Conservation (phyloP, 92 coral and sea anemone genomes). For the Meandrina meandrites region DNA sequence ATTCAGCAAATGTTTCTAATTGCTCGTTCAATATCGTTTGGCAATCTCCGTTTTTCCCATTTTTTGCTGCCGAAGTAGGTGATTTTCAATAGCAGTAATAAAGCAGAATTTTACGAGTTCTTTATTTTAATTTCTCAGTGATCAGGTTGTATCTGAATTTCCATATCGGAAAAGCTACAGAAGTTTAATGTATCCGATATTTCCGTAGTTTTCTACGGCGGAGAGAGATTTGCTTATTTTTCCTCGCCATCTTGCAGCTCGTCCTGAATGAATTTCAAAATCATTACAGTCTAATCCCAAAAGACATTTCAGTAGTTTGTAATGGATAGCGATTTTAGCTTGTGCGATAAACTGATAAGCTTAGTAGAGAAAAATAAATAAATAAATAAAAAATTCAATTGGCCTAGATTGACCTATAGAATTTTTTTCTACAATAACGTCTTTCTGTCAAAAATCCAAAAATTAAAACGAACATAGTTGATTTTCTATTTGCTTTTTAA, state of each 20-base stretch:
- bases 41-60: no score
- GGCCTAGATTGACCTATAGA: background rate
- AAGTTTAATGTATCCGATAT: background rate
- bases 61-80: no score
- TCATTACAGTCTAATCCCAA: background rate
- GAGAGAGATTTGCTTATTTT: background rate
- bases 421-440: background rate
- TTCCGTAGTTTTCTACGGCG: background rate
- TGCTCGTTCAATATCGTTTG: background rate
- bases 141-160: no score
- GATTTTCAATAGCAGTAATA: no score
- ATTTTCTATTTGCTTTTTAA: constrained; percentile 14
- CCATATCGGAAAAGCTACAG: background rate
- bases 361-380: background rate
- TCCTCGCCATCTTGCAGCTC: background rate
- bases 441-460: background rate
- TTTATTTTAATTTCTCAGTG: no score
- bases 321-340: background rate
- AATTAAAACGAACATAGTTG: background rate
- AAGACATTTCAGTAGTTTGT: background rate
- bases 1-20: background rate
- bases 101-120: no score
- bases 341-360: background rate
- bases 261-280: background rate
- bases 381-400: background rate